phyloP scores from a whole-genome alignment of 2,797 vertebrate genomes.

The Sebastiscus tertius region DNA sequence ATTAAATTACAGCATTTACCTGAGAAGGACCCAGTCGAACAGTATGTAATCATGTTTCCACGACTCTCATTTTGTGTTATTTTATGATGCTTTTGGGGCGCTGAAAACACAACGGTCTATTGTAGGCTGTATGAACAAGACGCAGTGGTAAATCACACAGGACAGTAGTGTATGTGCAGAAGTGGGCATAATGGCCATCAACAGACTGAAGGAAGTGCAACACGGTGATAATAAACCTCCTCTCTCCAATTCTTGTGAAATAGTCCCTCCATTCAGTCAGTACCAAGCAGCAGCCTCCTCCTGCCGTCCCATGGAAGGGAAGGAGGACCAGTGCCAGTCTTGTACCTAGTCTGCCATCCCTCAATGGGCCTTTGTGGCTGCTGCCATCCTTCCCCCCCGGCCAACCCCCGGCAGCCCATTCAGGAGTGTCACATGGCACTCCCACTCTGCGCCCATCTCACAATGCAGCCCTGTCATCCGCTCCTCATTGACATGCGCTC shows the following conservation, averaged over 20 bases:
- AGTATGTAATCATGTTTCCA: neutral
- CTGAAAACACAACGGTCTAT: conserved; percentile 24
- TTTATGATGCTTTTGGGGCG: neutral
- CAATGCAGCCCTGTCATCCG: conserved; percentile 83
- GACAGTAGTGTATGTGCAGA: conserved; percentile 40
- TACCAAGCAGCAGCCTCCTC: conserved; percentile 79
- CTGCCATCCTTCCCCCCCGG: conserved; percentile 75
- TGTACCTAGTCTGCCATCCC: conserved; percentile 71
- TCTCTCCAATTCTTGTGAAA: conserved; percentile 73
- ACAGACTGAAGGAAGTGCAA: conserved; percentile 68
- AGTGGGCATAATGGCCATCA: conserved; percentile 54
- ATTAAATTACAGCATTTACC: neutral
- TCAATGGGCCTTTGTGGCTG: conserved; percentile 81
- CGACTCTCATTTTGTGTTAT: conserved; percentile 2
- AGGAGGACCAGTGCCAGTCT: conserved; percentile 78
- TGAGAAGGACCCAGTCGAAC: neutral
- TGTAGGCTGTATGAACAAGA: conserved; percentile 20
- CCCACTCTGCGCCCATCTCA: conserved; percentile 74
- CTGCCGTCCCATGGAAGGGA: conserved; percentile 71
- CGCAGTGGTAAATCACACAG: conserved; percentile 32
- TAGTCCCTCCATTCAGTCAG: conserved; percentile 75
- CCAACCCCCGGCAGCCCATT: conserved; percentile 77
- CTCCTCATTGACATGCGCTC: conserved; percentile 85
- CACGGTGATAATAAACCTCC: conserved; percentile 73
- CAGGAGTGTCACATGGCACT: conserved; percentile 80